phyloP scores from a whole-genome alignment of 2,888 invertebrate species.

The Azorinus chamasolen region DNA sequence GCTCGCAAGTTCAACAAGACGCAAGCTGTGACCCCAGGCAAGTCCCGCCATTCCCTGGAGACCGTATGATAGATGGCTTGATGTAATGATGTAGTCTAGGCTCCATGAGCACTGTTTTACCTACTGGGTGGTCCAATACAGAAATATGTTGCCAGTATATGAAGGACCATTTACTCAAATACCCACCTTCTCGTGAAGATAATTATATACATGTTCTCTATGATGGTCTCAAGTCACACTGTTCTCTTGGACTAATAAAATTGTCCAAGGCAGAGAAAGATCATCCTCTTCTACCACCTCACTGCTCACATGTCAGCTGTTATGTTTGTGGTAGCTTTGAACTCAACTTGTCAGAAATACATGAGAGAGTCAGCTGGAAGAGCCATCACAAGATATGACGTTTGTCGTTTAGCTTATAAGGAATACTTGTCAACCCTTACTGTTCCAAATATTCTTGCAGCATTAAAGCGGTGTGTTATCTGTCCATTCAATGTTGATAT shows the following conservation, averaged over 20 bases:
- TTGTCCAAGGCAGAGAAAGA: slow-evolving; percentile 34
- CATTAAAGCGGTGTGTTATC: neutral
- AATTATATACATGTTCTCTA: slow-evolving; percentile 36
- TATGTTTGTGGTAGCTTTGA: slow-evolving; percentile 11
- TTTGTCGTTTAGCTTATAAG: neutral
- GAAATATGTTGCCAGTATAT: slow-evolving; percentile 31
- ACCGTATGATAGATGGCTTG: slow-evolving; percentile 18
- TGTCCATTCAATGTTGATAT: neutral
- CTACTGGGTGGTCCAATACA: slow-evolving; percentile 37
- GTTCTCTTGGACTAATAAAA: slow-evolving; percentile 37
- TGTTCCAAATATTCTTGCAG: neutral
- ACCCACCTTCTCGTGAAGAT: slow-evolving; percentile 3
- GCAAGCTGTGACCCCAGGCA: slow-evolving; percentile 33
- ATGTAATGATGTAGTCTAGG: slow-evolving; percentile 35
- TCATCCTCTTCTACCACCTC: slow-evolving; percentile 50
- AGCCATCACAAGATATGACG: slow-evolving; percentile 21
- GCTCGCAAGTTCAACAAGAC: slow-evolving; percentile 13
- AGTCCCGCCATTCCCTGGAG: slow-evolving; percentile 18
- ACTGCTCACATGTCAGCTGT: slow-evolving; percentile 37
- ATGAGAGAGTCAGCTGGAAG: neutral
- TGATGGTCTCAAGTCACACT: slow-evolving; percentile 50
- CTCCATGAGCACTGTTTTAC: slow-evolving; percentile 8
- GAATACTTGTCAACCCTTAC: neutral
- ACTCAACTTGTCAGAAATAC: slow-evolving; percentile 23
- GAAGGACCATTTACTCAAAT: slow-evolving; percentile 31